These are phyloP conservation scores for Sinopyrophorus schimmeli DNA, from an alignment of 2,888 invertebrate species.

Conservation along the genomic window DNA sequence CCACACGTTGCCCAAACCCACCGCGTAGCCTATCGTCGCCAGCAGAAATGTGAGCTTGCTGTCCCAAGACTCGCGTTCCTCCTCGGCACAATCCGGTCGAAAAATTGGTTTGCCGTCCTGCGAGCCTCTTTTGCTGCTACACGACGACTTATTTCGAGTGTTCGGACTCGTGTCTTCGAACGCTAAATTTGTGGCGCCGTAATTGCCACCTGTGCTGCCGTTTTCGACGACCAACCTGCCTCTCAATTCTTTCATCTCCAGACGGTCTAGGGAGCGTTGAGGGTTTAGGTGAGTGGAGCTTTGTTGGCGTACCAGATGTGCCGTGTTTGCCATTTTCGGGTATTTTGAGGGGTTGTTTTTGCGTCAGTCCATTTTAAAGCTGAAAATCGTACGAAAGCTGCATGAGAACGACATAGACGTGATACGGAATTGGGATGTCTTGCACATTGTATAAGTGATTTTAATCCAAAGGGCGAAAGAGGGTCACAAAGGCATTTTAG, in stretches of 20 bases:
- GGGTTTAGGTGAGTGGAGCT: conserved; percentile 82
- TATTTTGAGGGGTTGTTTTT: neutral
- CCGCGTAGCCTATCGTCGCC: conserved; percentile 88
- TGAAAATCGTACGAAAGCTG: too few relatives aligned
- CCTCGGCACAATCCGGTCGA: conserved; percentile 69
- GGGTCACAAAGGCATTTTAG: too few relatives aligned
- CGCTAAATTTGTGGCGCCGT: conserved; percentile 86
- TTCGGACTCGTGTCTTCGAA: conserved; percentile 69
- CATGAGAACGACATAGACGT: too few relatives aligned
- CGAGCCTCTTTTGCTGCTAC: conserved; percentile 64
- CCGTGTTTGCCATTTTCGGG: conserved; percentile 95
- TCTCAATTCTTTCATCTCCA: conserved; percentile 84
- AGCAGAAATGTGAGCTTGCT: conserved; percentile 89
- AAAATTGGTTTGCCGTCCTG: conserved; percentile 65
- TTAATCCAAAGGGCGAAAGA: too few relatives aligned
- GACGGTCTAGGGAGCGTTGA: conserved; percentile 78
- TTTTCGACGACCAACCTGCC: conserved; percentile 80
- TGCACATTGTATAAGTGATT: too few relatives aligned
- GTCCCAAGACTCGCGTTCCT: conserved; percentile 90
- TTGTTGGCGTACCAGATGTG: conserved; percentile 84
- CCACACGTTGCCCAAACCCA: conserved; percentile 94
- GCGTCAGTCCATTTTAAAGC: conserved; percentile 23
- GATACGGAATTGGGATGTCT: too few relatives aligned
- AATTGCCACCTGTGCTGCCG: conserved; percentile 66
- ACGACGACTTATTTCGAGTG: conserved; percentile 53